Conservation (phyloP, 2,797 vertebrate species). For the Rhincodon typus region DNA sequence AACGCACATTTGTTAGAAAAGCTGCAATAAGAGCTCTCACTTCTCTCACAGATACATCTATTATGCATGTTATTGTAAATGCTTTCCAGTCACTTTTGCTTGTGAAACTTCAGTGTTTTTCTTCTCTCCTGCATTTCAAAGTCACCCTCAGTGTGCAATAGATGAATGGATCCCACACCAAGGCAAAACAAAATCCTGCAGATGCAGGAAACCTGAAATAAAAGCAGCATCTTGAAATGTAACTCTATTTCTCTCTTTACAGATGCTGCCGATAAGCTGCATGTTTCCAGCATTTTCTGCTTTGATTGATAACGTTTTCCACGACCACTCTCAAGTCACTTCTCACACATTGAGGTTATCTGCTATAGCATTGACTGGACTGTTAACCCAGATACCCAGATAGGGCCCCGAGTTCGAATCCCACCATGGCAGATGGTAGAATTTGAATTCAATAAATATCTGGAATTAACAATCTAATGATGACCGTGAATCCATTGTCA, state of each 20-base stretch:
- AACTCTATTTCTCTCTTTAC: neutral
- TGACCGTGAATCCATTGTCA: too few species aligned
- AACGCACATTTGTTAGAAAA: conserved; percentile 9
- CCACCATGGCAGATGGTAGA: too few species aligned
- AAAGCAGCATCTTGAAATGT: neutral
- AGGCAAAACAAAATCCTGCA: neutral
- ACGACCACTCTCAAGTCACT: neutral
- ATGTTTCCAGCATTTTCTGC: neutral
- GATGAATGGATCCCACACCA: neutral
- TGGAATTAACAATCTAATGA: too few species aligned
- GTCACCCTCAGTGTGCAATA: neutral
- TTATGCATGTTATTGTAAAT: neutral
- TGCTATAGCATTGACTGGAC: neutral
- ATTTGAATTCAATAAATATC: too few species aligned
- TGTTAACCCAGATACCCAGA: too few species aligned
- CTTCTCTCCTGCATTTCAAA: neutral
- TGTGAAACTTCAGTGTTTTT: neutral
- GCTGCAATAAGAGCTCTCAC: neutral
- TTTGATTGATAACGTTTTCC: neutral
- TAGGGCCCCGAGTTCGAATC: too few species aligned
- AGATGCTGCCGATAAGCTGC: neutral
- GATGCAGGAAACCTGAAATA: neutral
- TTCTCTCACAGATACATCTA: neutral
- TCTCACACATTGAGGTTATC: neutral
- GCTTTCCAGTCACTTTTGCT: neutral